These are phyloP conservation scores for Sylvia atricapilla DNA, from an alignment of 2,113 vertebrate species.

Conservation along the genomic window DNA sequence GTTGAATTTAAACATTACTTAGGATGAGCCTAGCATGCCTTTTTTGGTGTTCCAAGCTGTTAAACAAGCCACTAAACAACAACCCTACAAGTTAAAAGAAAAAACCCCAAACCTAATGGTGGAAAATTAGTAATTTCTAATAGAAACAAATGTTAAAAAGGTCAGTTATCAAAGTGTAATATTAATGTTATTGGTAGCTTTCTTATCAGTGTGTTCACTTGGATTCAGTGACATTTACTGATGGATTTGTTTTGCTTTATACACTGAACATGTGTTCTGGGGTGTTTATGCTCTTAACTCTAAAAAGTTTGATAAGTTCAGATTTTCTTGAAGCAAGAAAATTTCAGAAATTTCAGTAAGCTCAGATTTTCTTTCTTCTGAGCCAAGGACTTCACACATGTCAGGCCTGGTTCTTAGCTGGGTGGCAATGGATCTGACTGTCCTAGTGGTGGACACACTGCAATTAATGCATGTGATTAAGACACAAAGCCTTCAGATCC, in stretches of 20 bases:
- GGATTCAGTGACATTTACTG: neutral
- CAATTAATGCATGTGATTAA: accelerated
- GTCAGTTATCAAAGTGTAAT: neutral
- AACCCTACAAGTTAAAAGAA: neutral
- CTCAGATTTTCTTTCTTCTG: too few relatives aligned
- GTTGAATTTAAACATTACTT: neutral
- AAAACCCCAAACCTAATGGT: neutral
- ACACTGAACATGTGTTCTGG: neutral
- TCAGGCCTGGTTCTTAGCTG: neutral
- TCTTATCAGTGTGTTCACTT: neutral
- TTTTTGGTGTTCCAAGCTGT: neutral
- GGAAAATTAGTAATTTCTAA: neutral
- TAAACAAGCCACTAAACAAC: neutral
- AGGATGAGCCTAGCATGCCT: neutral
- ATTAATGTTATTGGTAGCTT: neutral
- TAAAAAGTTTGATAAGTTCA: neutral
- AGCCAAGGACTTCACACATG: neutral
- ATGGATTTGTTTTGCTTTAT: neutral
- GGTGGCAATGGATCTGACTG: neutral
- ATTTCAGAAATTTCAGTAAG: too few relatives aligned
- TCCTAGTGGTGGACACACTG: neutral
- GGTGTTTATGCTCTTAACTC: neutral
- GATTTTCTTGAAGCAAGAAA: too few relatives aligned
- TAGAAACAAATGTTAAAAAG: neutral
- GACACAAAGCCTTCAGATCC: neutral